Conservation (phyloP, 2,113 vertebrate species). For the Engystomops pustulosus region DNA sequence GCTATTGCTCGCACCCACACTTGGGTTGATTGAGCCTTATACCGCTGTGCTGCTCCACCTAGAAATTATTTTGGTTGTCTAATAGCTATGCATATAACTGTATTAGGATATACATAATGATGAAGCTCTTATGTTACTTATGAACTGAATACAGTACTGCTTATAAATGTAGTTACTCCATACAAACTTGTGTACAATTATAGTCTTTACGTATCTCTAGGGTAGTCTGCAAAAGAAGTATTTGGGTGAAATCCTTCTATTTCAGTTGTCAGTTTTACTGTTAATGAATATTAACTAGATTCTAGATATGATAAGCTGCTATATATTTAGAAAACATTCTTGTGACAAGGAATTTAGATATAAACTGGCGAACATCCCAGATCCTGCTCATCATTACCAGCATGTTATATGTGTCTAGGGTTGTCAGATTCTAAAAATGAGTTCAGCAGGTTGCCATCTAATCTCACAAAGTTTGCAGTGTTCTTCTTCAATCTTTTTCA, state of each 20-base stretch:
- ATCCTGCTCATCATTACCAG: slow-evolving; percentile 33
- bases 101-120: too few species aligned
- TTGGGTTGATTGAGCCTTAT: too few species aligned
- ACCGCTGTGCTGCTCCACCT: too few species aligned
- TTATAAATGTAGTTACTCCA: too few species aligned
- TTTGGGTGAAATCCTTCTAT: not conserved
- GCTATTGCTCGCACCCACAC: too few species aligned
- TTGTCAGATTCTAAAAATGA: slow-evolving; percentile 49
- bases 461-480: slow-evolving; percentile 47
- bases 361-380: slow-evolving; percentile 38
- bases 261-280: not conserved
- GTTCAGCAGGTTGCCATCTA: slow-evolving; percentile 46
- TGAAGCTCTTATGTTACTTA: too few species aligned
- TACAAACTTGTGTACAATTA: too few species aligned
- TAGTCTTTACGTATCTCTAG: too few species aligned
- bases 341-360: slow-evolving; percentile 20
- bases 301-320: not conserved
- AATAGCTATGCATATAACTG: too few species aligned
- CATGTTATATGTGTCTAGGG: slow-evolving; percentile 29
- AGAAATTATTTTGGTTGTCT: too few species aligned
- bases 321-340: slow-evolving; percentile 38
- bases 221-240: too few species aligned
- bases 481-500: slow-evolving; percentile 49
- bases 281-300: slow-evolving; percentile 19
- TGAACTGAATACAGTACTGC: too few species aligned